Evolutionary conservation across 2,113 vertebrate species (phyloP), one percentile per base, ranked within the genome.

Genomic region (Acrocephalus arundinaceus): DNA sequence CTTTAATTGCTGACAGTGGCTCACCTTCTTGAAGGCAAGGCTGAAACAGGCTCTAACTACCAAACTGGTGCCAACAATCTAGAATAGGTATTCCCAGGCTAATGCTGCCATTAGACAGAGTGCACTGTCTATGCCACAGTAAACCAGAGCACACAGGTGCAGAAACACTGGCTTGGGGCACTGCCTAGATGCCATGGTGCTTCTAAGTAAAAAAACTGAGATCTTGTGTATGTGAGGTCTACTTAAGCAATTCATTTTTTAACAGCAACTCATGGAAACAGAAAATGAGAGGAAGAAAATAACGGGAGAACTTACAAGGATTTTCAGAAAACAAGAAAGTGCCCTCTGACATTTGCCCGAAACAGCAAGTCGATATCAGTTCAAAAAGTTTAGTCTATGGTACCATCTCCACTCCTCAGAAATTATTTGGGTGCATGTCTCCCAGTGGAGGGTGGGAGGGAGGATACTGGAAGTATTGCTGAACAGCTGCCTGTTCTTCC

Each of bases 21-120:
- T 92, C 51, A 77, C 67, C 83, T 77, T 92, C 71, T 90, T 65
- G 62, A 33, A 88, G 59, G 51, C 45, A 62, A 51, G 23, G 33
- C 67, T 49, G 68, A 92, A 83, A 65, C 54, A 70, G 46, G 33
- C 55, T 90, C 11, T 51, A 87, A 57, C 66, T 61, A 82, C n/a
- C 45, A 28, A 72, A 45, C 7, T 20, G 46, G 49, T 83, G 37
- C 55, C 37, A 87, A 72, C 24, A 65, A 27, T 35, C 41, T 52
- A 57, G 35, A 49, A 67, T 2, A 67, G 54, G 67, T 61, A 76
- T 58, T 90, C 75, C 62, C n/a, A 54, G 46, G 28, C 45, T 37
- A 81, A 21, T 10, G 27, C 37, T 61, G 46, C 74, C 58, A 81
- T 66, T 45, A 54, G 59, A 16, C 20, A 35, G 35, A 83, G 49